Conservation (phyloP, 1,140 invertebrate genomes). For the Philaenus spumarius region DNA sequence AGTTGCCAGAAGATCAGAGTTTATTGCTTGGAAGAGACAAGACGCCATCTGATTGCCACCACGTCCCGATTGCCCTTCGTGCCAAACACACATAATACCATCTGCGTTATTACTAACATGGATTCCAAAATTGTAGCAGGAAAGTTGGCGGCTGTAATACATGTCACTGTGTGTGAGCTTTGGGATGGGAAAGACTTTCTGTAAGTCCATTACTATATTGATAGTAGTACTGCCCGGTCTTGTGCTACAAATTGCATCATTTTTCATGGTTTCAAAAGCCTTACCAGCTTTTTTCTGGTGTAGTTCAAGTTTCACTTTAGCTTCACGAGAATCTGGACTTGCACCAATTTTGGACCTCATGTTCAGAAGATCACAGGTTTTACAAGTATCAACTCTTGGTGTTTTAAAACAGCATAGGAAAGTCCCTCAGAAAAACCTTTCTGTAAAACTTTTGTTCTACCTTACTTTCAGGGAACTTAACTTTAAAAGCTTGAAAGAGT, state of each 20-base stretch:
- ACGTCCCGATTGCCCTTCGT: slow-evolving; percentile 20
- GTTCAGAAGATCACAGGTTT: slow-evolving; percentile 8
- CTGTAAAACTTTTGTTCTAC: neutral
- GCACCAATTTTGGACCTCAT: slow-evolving; percentile 6
- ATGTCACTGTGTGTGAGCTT: slow-evolving; percentile 27
- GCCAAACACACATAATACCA: slow-evolving; percentile 26
- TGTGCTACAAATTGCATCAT: slow-evolving; percentile 5
- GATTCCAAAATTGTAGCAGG: no score
- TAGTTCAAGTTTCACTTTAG: slow-evolving; percentile 11
- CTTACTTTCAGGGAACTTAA: neutral
- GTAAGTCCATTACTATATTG: slow-evolving; percentile 13
- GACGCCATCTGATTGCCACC: slow-evolving; percentile 19
- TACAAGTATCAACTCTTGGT: slow-evolving; percentile 10
- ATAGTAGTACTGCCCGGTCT: neutral
- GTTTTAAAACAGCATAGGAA: slow-evolving; percentile 11
- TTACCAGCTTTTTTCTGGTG: slow-evolving; percentile 20
- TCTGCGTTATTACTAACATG: slow-evolving; percentile 18
- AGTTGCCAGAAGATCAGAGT: neutral
- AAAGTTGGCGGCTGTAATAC: slow-evolving; percentile 27
- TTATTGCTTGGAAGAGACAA: slow-evolving; percentile 13
- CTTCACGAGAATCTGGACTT: neutral
- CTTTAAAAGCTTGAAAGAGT: neutral
- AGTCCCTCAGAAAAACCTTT: slow-evolving; percentile 1
- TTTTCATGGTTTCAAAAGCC: slow-evolving; percentile 18
- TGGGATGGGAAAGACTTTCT: no score